These are phyloP conservation scores for Xylocampa areola DNA, from an alignment of 2,888 invertebrate species.

Conservation along the genomic window DNA sequence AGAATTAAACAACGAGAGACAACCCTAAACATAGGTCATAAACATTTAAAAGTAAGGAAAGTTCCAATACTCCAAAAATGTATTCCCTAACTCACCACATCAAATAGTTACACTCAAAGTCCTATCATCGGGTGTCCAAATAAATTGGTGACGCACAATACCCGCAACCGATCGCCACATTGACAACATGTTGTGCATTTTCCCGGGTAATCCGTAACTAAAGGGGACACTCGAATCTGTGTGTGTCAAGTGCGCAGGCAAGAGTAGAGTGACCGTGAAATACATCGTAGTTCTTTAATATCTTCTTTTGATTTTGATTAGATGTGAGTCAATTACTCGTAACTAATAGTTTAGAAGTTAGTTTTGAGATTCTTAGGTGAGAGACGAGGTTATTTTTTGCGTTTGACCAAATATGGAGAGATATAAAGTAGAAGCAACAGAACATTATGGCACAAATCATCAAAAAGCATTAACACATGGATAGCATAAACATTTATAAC, in stretches of 20 bases:
- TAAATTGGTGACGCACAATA: conserved; percentile 63
- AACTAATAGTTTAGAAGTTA: too few relatives aligned
- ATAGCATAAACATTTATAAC: too few relatives aligned
- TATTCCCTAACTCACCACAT: conserved; percentile 12
- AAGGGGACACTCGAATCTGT: conserved; percentile 76
- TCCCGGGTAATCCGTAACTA: conserved; percentile 84
- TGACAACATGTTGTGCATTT: conserved; percentile 86
- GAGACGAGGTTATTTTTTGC: too few relatives aligned
- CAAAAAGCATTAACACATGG: too few relatives aligned
- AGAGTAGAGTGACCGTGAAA: conserved; percentile 66
- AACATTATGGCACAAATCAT: too few relatives aligned
- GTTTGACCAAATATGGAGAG: too few relatives aligned
- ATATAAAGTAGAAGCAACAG: too few relatives aligned
- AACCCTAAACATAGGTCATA: background rate
- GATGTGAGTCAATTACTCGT: too few relatives aligned
- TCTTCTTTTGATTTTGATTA: too few relatives aligned
- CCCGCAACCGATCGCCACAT: conserved; percentile 71
- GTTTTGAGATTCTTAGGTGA: too few relatives aligned
- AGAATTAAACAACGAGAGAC: too few relatives aligned
- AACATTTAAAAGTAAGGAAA: background rate
- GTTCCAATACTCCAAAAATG: background rate
- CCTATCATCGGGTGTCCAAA: conserved; percentile 60
- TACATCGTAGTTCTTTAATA: background rate
- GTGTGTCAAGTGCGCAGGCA: conserved; percentile 70
- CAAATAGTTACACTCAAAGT: conserved; percentile 40